phyloP scores from a whole-genome alignment of 1,140 invertebrate genomes.

The Drosophila albomicans region DNA sequence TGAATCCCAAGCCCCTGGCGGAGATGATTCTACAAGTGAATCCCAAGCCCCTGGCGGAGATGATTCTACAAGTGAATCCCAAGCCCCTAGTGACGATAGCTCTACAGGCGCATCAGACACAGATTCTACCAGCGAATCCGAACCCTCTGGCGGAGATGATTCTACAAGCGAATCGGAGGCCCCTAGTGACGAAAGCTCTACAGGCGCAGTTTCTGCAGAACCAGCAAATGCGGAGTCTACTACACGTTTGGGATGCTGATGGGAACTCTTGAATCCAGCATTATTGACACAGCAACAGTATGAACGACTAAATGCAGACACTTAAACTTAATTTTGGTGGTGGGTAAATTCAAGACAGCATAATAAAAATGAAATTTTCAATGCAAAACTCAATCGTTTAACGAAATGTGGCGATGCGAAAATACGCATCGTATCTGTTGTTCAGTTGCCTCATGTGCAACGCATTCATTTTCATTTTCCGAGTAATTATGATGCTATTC shows the following conservation, averaged over 20 bases:
- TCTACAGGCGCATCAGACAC: no score
- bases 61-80: neutral
- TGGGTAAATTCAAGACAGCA: slow-evolving; percentile 28
- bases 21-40: no score
- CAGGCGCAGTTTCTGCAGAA: no score
- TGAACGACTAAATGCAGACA: slow-evolving; percentile 2
- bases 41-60: no score
- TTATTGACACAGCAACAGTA: neutral
- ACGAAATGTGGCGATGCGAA: slow-evolving; percentile 32
- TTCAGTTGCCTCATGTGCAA: slow-evolving; percentile 7
- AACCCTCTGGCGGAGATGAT: no score
- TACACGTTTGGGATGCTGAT: neutral
- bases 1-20: no score
- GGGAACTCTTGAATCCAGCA: neutral
- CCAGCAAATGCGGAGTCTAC: no score
- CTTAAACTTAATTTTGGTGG: slow-evolving; percentile 18
- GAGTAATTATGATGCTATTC: slow-evolving; percentile 62
- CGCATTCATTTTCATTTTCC: slow-evolving; percentile 30
- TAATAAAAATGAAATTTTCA: slow-evolving; percentile 32
- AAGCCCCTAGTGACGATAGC: no score
- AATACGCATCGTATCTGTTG: slow-evolving; percentile 26
- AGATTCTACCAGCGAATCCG: no score
- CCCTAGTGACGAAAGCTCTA: no score
- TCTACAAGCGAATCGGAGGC: neutral
- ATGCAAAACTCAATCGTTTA: slow-evolving; percentile 48